A percentile compares a stretch with the other conserved stretches of the same genome.
These are phyloP conservation scores for Psilopsiagon aymara DNA, from an alignment of 2,113 vertebrate genomes.

Conservation along the genomic window DNA sequence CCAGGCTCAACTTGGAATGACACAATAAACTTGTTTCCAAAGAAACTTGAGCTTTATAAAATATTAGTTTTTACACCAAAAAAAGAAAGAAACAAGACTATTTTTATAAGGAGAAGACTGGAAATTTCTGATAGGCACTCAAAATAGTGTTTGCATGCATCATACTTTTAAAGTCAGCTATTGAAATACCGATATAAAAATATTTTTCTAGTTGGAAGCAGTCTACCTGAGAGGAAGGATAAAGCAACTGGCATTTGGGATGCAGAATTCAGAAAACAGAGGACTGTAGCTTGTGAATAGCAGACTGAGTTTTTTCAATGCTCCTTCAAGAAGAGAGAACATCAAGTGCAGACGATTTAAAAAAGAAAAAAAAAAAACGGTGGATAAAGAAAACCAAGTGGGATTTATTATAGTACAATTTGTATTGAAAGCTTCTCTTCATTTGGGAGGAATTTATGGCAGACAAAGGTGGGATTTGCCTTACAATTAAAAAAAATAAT, in stretches of 20 bases:
- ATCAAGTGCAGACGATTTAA: not conserved
- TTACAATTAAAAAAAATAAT: not conserved
- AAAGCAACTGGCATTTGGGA: not conserved
- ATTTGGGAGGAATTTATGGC: not conserved
- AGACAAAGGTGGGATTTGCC: not conserved
- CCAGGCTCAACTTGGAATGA: conserved; percentile 47
- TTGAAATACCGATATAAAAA: not conserved
- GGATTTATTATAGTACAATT: not conserved
- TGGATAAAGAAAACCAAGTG: not conserved
- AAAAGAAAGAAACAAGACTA: not conserved
- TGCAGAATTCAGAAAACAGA: not conserved
- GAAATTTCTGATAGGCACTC: conserved; percentile 14
- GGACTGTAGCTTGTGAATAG: not conserved
- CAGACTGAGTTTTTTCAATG: not conserved
- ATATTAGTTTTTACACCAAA: conserved; percentile 24
- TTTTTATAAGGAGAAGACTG: conserved; percentile 14
- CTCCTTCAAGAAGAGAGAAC: not conserved
- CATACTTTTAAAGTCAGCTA: conserved; percentile 6
- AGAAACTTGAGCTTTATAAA: conserved; percentile 44
- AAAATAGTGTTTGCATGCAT: not conserved
- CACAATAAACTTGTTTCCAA: conserved; percentile 39
- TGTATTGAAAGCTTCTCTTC: conserved; percentile 6
- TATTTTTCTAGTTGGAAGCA: conserved; percentile 13
- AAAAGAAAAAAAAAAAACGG: not conserved
- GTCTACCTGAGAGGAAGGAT: not conserved